phyloP scores from a whole-genome alignment of 2,888 invertebrate species.

The Nymphalis urticae region DNA sequence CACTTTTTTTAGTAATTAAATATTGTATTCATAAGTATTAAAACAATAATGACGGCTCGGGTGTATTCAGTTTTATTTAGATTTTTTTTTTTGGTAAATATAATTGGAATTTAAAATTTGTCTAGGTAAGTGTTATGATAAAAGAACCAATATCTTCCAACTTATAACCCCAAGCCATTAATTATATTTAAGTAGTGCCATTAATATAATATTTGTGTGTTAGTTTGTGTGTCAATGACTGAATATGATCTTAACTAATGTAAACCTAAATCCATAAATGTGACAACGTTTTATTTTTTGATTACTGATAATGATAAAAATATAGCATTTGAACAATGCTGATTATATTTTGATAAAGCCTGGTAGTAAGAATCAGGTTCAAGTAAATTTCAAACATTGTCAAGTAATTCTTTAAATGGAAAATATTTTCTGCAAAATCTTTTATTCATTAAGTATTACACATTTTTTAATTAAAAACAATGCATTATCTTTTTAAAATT shows the following conservation, averaged over 20 bases:
- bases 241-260: slow-evolving; percentile 18
- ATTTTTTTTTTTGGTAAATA: neutral
- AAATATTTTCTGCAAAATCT: neutral
- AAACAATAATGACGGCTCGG: neutral
- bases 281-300: slow-evolving; percentile 3
- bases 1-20: slow-evolving; percentile 1
- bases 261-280: slow-evolving; percentile 9
- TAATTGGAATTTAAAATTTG: neutral
- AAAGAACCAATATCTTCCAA: slow-evolving; percentile 42
- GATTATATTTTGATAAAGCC: neutral
- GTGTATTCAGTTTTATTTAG: slow-evolving; percentile 2
- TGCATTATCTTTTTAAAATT: slow-evolving; percentile 22
- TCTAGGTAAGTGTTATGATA: slow-evolving; percentile 4
- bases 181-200: slow-evolving; percentile 34
- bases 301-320: neutral
- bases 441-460: slow-evolving; percentile 9
- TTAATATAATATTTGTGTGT: slow-evolving; percentile 20
- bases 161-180: slow-evolving; percentile 41
- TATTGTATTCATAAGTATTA: slow-evolving; percentile 4
- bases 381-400: too few relatives aligned
- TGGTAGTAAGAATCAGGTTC: too few relatives aligned
- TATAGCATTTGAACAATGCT: slow-evolving; percentile 15
- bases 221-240: slow-evolving; percentile 27
- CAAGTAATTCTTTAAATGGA: too few relatives aligned
- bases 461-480: slow-evolving; percentile 13